phyloP scores from a whole-genome alignment of 2,888 invertebrate species.

The Eretmocerus hayati region DNA sequence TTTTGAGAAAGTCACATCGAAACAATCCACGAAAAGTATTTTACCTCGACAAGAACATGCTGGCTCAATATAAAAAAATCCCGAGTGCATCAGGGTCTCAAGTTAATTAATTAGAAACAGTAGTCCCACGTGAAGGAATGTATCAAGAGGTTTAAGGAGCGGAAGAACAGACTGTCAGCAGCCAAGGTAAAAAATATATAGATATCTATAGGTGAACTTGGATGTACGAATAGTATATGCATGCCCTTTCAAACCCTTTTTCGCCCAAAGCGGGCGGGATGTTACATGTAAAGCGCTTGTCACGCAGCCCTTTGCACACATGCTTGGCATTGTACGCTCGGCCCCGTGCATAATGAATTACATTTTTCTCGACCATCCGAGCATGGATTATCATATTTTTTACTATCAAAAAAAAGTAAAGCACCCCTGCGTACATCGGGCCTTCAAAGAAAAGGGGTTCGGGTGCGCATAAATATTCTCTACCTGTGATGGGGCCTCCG shows the following conservation, averaged over 20 bases:
- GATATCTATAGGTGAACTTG: slow-evolving; percentile 14
- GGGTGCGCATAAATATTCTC: slow-evolving; percentile 22
- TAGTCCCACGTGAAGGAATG: slow-evolving; percentile 19
- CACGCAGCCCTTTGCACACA: slow-evolving; percentile 22
- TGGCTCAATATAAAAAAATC: no score
- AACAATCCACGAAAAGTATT: no score
- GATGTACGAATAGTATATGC: slow-evolving; percentile 26
- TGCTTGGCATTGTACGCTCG: slow-evolving; percentile 17
- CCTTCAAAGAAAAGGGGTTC: slow-evolving; percentile 14
- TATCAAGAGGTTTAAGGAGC: background rate
- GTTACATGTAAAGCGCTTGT: slow-evolving; percentile 18
- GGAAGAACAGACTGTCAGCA: slow-evolving; percentile 5
- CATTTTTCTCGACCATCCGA: slow-evolving; percentile 45
- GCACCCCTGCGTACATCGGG: slow-evolving; percentile 13
- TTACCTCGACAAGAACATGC: no score
- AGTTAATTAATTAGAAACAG: slow-evolving; percentile 23
- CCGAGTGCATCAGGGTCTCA: no score
- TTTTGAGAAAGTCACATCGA: no score
- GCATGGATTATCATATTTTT: slow-evolving; percentile 48
- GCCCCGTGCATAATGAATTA: slow-evolving; percentile 41
- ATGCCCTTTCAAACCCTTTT: slow-evolving; percentile 35
- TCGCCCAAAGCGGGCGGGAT: slow-evolving; percentile 37
- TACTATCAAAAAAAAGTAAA: slow-evolving; percentile 39
- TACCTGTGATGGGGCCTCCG: slow-evolving; percentile 12
- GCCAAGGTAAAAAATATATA: slow-evolving; percentile 25